phyloP scores from a whole-genome alignment of 2,113 vertebrate species.

The Cephalopterus ornatus region DNA sequence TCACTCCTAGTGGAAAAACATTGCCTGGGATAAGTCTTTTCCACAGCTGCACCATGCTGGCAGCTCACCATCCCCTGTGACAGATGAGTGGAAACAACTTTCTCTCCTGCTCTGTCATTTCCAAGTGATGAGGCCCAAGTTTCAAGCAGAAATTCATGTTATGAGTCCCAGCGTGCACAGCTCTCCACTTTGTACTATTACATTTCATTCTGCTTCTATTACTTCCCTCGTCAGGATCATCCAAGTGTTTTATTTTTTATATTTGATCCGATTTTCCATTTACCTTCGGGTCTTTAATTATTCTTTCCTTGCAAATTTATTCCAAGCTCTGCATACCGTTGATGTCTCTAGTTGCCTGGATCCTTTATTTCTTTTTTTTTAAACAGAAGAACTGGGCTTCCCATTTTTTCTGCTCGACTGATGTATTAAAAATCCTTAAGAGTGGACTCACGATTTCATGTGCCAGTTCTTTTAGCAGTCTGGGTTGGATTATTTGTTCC shows the following conservation, averaged over 20 bases:
- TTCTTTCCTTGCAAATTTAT: slow-evolving; percentile 27
- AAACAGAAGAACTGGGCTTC: not conserved
- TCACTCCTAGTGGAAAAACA: not conserved
- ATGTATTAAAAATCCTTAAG: not conserved
- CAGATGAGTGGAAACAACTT: slow-evolving; percentile 7
- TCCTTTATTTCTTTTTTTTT: not conserved
- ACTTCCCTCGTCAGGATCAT: not conserved
- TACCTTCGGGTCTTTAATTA: slow-evolving; percentile 62
- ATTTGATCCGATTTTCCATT: slow-evolving; percentile 48
- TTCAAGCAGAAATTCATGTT: not conserved
- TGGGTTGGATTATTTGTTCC: slow-evolving; percentile 32
- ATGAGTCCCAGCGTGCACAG: not conserved
- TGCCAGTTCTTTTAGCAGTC: slow-evolving; percentile 21
- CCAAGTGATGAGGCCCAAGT: slow-evolving; percentile 20
- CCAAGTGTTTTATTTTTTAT: slow-evolving; percentile 39
- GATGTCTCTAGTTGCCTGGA: slow-evolving; percentile 7
- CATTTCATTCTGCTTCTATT: slow-evolving; percentile 30
- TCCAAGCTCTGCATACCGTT: not conserved
- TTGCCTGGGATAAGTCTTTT: not conserved
- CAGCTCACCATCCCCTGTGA: not conserved
- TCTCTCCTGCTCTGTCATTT: slow-evolving; percentile 5
- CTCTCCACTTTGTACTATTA: slow-evolving; percentile 12
- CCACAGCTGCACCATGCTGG: not conserved
- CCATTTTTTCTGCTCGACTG: not conserved
- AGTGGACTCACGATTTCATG: not conserved